These are phyloP conservation scores for Diaphora mendica DNA, from an alignment of 2,888 invertebrate species.

Conservation along the genomic window DNA sequence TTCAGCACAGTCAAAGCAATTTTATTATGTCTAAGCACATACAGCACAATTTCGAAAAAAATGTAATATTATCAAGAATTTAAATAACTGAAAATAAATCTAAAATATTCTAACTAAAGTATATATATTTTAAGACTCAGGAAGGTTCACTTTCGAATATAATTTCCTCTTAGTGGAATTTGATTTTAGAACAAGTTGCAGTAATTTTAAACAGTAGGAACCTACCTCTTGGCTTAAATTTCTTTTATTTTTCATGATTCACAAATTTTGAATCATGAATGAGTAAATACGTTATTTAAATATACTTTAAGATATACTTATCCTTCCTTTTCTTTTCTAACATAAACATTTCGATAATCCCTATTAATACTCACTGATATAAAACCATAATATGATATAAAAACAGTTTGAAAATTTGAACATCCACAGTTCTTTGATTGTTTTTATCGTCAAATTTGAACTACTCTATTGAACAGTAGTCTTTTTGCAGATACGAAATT, in stretches of 20 bases:
- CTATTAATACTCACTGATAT: too few relatives aligned
- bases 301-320: background rate
- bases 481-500: too few relatives aligned
- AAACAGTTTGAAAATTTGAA: too few relatives aligned
- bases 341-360: background rate
- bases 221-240: background rate
- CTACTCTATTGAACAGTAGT: too few relatives aligned
- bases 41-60: too few relatives aligned
- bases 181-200: background rate
- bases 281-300: too few relatives aligned
- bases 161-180: background rate
- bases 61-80: too few relatives aligned
- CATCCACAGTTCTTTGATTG: too few relatives aligned
- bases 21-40: background rate
- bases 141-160: background rate
- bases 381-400: too few relatives aligned
- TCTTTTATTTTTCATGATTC: background rate
- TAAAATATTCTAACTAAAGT: too few relatives aligned
- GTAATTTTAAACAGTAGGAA: background rate
- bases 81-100: background rate
- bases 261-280: too few relatives aligned
- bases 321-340: conserved; percentile 37
- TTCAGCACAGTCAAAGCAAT: background rate
- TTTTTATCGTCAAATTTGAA: too few relatives aligned
- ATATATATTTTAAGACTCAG: background rate